Percentiles rank a stretch among this genome's conserved stretches.
phyloP scores from a whole-genome alignment of 2,888 invertebrate genomes.

The Diaprepes abbreviatus region DNA sequence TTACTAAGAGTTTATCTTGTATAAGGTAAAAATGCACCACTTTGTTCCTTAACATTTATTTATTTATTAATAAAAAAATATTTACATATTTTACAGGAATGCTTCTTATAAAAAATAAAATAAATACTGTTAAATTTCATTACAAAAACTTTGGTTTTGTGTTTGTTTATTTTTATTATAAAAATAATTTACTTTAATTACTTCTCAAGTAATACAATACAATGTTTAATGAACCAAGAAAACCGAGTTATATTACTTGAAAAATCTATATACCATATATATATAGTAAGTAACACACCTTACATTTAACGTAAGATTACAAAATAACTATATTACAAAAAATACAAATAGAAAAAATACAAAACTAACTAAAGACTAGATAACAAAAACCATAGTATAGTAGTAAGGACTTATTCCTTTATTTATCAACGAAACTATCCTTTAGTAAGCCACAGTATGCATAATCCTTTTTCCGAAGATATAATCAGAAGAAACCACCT shows the following conservation, averaged over 20 bases:
- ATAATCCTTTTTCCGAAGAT: too few relatives aligned
- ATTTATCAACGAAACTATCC: too few relatives aligned
- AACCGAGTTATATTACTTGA: conserved; percentile 36
- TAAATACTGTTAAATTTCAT: conserved; percentile 51
- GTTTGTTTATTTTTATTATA: conserved; percentile 46
- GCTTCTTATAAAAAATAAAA: conserved; percentile 49
- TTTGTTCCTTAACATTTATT: conserved; percentile 43
- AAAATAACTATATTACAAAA: conserved; percentile 35
- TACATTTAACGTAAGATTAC: conserved; percentile 34
- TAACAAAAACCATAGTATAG: conserved; percentile 56
- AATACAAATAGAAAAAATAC: conserved; percentile 52
- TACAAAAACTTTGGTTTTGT: conserved; percentile 51
- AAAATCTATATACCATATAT: too few relatives aligned
- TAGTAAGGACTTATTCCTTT: too few relatives aligned
- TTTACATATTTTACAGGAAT: conserved; percentile 46
- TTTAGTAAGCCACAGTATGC: too few relatives aligned
- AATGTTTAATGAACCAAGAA: conserved; percentile 9
- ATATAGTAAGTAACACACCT: conserved; percentile 46
- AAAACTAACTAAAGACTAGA: conserved; percentile 63
- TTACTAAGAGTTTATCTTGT: too few relatives aligned
- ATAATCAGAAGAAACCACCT: too few relatives aligned
- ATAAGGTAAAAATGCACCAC: neutral
- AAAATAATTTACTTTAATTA: conserved; percentile 46
- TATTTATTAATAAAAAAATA: conserved; percentile 45
- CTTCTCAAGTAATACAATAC: conserved; percentile 43